Conservation (phyloP, 30 jellyfish, hydroid and myxozoan species). For the Clytia hemisphaerica region DNA sequence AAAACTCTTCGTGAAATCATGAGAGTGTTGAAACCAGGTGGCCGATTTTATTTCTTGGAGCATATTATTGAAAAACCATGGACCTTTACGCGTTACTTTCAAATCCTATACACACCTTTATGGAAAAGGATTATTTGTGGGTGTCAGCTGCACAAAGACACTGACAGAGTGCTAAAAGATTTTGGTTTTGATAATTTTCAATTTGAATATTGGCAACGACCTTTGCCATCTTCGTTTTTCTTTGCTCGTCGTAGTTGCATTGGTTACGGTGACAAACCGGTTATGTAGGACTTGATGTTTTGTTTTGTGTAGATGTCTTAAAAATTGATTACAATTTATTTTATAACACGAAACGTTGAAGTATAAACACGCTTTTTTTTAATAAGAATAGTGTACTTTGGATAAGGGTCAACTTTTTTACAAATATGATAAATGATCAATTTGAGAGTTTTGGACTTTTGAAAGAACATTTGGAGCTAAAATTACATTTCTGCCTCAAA, state of each 20-base stretch:
- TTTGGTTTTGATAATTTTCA: slow-evolving; percentile 7
- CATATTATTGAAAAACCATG: slow-evolving; percentile 18
- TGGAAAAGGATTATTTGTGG: neutral
- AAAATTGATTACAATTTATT: too few relatives aligned
- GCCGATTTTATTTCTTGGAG: slow-evolving; percentile 19
- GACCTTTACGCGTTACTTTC: slow-evolving; percentile 2
- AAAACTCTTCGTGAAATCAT: slow-evolving; percentile 8
- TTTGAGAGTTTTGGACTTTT: too few relatives aligned
- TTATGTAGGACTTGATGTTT: too few relatives aligned
- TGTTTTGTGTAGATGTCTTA: too few relatives aligned
- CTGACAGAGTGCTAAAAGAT: neutral
- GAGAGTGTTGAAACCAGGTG: slow-evolving; percentile 39
- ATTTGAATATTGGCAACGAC: neutral
- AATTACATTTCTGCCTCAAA: too few relatives aligned
- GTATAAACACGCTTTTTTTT: too few relatives aligned
- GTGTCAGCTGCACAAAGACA: neutral
- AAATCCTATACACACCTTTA: neutral
- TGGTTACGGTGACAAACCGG: slow-evolving; percentile 30
- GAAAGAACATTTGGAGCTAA: too few relatives aligned
- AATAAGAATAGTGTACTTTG: too few relatives aligned
- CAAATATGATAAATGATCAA: too few relatives aligned
- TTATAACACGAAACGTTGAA: too few relatives aligned
- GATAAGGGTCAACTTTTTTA: too few relatives aligned
- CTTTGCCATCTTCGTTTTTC: neutral
- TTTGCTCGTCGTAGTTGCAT: neutral